A percentile compares a stretch with the other conserved stretches of the same genome.
Conservation (phyloP, 2,797 vertebrate genomes). For the Lutjanus campechanus region DNA sequence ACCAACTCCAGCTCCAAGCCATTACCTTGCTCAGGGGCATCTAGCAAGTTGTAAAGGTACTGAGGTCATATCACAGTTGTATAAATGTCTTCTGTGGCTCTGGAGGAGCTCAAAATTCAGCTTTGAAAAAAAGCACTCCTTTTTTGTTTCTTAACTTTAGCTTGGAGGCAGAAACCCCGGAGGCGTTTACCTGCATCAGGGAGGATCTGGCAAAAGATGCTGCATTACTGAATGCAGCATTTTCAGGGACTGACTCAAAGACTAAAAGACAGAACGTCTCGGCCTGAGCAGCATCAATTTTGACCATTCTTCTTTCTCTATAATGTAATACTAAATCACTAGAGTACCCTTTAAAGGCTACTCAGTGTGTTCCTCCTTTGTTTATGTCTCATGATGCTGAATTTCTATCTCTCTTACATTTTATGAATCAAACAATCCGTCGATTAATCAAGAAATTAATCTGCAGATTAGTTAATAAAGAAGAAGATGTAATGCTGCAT, state of each 20-base stretch:
- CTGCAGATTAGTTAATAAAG: neutral
- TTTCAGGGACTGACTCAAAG: neutral
- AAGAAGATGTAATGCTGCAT: neutral
- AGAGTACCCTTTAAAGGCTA: neutral
- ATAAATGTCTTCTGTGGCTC: slow-evolving; percentile 4
- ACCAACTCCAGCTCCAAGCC: too few relatives aligned
- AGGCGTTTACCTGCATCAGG: slow-evolving; percentile 5
- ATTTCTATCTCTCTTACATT: neutral
- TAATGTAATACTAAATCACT: too few relatives aligned
- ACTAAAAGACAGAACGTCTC: neutral
- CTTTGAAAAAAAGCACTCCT: neutral
- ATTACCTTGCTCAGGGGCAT: too few relatives aligned
- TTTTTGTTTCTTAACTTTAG: neutral
- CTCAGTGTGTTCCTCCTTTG: neutral
- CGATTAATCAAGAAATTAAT: too few relatives aligned
- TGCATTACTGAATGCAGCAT: neutral
- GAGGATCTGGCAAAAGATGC: neutral
- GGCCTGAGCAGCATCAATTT: neutral
- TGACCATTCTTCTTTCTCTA: neutral
- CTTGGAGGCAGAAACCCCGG: neutral
- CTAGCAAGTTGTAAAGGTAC: too few relatives aligned
- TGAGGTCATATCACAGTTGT: too few relatives aligned
- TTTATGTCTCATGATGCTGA: neutral
- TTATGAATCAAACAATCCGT: too few relatives aligned
- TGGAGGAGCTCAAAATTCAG: neutral